Evolutionary conservation across 2,888 invertebrate genomes (phyloP), one percentile per base, ranked within the genome.

Genomic region (Zeuzera pyrina): DNA sequence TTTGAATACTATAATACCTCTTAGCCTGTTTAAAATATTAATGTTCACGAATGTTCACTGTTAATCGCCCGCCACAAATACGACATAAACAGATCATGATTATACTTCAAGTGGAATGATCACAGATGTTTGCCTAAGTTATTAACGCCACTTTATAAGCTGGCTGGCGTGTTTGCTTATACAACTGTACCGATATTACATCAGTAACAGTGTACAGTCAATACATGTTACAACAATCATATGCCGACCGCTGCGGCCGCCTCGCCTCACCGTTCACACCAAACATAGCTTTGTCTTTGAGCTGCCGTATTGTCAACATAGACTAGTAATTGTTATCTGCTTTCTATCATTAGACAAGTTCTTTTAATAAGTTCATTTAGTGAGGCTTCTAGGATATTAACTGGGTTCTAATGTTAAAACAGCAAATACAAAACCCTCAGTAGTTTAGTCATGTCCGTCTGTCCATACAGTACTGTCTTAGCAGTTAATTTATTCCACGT

Each of bases 231-330:
- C 12, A 22, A 30, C 30, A 13, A 30, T 10, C 12, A 26, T 15
- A 23, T 10, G 27, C 21, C 15, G 16, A 15, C 7, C 4, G 22
- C 28, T 34, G 34, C 28, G 15, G 19, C 24, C 22, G 12, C n/a
- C n/a, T n/a, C 11, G 13, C 12, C 10, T 11, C 10, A n/a, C 12
- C 21, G 12, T 14, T 19, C 11, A 29, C 12, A 29, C 11, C 12
- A 39, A 2, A 6, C 26, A 57, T 47, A 50, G 58, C 56, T 42
- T 38, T 36, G 41, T 52, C 72, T 76, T 73, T 73, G 68, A 66
- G 71, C 70, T 70, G 70, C 71, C 72, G 71, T 57, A 42, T 38
- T 25, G 12, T 25, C 12, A 8, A 25, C 5, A 25, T 8, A 25
- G 11, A 25, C 1, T 24, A 3, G 6, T 25, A 6, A 12, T 25